A percentile compares a stretch with the other conserved stretches of the same genome.
Evolutionary conservation across 2,888 invertebrate genomes (phyloP).

Genomic region (Mechanitis mazaeus): DNA sequence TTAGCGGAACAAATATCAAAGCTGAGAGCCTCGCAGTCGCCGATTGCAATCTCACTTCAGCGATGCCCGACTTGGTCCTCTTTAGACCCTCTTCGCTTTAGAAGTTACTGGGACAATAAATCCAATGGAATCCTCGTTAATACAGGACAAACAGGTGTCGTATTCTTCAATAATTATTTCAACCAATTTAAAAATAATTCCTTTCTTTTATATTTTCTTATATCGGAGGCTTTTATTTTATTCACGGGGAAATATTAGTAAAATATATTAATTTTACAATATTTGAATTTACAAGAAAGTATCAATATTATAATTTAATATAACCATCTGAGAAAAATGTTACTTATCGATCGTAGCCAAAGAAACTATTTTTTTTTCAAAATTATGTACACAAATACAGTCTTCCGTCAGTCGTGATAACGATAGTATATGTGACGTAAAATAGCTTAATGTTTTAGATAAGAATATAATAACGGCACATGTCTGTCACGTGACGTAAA

Average conservation of each 20-base stretch:
- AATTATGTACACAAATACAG: too few relatives aligned
- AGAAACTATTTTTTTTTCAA: too few relatives aligned
- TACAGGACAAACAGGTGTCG: conserved; percentile 80
- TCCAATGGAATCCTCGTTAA: conserved; percentile 78
- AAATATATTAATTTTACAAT: not conserved
- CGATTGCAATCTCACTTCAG: conserved; percentile 74
- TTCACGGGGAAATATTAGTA: not conserved
- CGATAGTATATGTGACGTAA: too few relatives aligned
- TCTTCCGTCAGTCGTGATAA: too few relatives aligned
- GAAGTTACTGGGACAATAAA: conserved; percentile 77
- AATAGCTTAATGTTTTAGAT: too few relatives aligned
- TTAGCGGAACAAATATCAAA: conserved; percentile 68
- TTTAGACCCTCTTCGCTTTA: conserved; percentile 76
- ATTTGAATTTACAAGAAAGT: too few relatives aligned
- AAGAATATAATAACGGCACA: conserved; percentile 4
- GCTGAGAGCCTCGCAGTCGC: conserved; percentile 77
- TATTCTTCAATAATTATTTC: too few relatives aligned
- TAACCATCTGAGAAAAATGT: too few relatives aligned
- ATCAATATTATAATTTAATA: too few relatives aligned
- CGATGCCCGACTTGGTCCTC: conserved; percentile 67
- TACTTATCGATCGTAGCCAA: too few relatives aligned
- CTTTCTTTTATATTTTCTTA: conserved; percentile 5
- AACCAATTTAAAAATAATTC: conserved; percentile 12
- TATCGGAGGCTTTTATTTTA: too few relatives aligned
- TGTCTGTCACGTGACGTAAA: conserved; percentile 1